Percentiles rank a stretch among this genome's conserved stretches.
These are phyloP conservation scores for Phataginus tricuspis DNA, from an alignment of 2,797 vertebrate species.

Conservation along the genomic window DNA sequence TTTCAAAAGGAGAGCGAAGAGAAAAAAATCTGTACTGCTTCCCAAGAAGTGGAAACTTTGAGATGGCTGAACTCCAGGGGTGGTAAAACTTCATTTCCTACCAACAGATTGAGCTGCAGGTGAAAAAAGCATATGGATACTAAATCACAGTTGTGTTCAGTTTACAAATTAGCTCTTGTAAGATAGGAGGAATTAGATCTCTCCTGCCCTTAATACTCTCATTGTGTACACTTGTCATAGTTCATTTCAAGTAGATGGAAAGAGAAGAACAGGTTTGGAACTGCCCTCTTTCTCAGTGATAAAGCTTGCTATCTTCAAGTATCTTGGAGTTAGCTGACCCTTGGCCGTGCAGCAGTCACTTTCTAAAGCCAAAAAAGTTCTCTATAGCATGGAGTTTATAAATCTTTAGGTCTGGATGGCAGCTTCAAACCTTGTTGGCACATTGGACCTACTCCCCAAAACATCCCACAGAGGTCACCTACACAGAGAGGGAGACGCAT, in stretches of 20 bases:
- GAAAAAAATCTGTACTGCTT: not conserved
- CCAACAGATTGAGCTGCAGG: not conserved
- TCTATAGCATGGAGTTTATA: not conserved
- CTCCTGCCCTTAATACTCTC: not conserved
- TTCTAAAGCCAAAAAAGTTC: not conserved
- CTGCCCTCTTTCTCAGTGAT: not conserved
- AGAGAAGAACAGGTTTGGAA: not conserved
- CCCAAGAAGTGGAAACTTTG: not conserved
- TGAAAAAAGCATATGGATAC: not conserved
- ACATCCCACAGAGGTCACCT: not conserved
- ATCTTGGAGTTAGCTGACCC: not conserved
- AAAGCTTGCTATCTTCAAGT: not conserved
- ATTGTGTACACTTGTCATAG: not conserved
- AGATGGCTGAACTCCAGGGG: not conserved
- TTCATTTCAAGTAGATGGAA: not conserved
- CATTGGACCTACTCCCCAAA: not conserved
- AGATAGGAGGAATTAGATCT: not conserved
- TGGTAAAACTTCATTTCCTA: constrained; percentile 23
- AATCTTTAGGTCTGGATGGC: not conserved
- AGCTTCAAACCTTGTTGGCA: not conserved
- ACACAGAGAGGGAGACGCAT: not conserved
- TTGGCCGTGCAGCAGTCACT: not conserved
- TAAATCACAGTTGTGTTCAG: not conserved
- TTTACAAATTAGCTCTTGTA: not conserved
- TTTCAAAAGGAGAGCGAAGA: constrained; percentile 17